phyloP scores from a whole-genome alignment of 2,888 invertebrate species.

The Rhagonycha lutea region DNA sequence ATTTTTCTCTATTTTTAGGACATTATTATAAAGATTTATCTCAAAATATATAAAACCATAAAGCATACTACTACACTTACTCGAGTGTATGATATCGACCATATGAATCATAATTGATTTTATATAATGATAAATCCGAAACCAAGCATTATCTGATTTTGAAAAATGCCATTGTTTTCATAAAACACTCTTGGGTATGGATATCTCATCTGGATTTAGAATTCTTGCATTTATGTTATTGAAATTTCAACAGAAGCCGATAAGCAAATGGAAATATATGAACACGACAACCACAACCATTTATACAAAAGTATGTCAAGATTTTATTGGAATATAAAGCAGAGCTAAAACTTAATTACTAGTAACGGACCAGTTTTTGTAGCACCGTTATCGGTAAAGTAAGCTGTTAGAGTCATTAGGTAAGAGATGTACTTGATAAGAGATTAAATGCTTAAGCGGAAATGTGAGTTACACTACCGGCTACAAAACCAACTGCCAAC shows the following conservation, averaged over 20 bases:
- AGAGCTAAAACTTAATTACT: constrained; percentile 16
- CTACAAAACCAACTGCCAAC: constrained; percentile 18
- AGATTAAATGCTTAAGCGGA: constrained; percentile 23
- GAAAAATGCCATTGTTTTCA: too few species aligned
- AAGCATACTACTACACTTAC: too few species aligned
- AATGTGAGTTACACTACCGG: constrained; percentile 16
- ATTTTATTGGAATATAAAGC: constrained; percentile 9
- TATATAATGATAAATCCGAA: too few species aligned
- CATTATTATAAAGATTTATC: too few species aligned
- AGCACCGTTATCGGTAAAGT: constrained; percentile 17
- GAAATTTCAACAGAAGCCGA: not conserved
- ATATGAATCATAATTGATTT: too few species aligned
- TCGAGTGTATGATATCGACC: too few species aligned
- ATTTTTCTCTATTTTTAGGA: too few species aligned
- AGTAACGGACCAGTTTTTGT: constrained; percentile 12
- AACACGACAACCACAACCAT: not conserved
- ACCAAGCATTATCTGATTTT: not conserved
- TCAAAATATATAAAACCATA: too few species aligned
- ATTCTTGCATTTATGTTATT: not conserved
- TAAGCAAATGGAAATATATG: not conserved
- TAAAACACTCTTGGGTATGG: not conserved
- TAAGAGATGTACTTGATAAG: constrained; percentile 24
- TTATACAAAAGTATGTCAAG: constrained; percentile 2
- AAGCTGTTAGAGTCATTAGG: constrained; percentile 26
- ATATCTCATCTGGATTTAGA: too few species aligned